Evolutionary conservation across 2,113 vertebrate species (phyloP), one percentile per base, ranked within the genome.

Genomic region (Psittacula cyanocephala): DNA sequence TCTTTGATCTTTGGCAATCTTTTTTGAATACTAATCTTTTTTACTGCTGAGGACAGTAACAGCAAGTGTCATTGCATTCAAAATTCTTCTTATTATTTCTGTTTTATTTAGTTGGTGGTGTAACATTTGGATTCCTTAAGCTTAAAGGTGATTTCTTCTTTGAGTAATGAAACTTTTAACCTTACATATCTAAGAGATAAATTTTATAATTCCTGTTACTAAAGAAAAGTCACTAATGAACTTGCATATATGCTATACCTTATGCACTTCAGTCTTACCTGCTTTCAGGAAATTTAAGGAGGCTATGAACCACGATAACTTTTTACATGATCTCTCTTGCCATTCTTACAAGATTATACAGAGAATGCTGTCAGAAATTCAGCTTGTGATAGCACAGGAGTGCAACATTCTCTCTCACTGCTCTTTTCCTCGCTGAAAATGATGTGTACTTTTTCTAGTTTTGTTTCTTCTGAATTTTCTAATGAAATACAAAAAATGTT

Each of bases 401-500:
- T n/a, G 29, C 14, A 88, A 22, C 17, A 20, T 50, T 65, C 29
- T 29, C 4, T 68, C 16, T 67, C 0, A 0, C 11, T 67, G 6
- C 9, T 70, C 5, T 78, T 59, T 91, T 86, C 35, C 44, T 87
- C 13, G 15, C 33, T 86, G 41, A 23, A 85, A 74, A 5, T 53
- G 43, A 35, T 0, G 3, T 71, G 13, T 47, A 20, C 3, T 31
- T 82, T 76, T 75, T 59, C 22, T 35, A 12, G 6, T 31, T 59
- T 46, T 49, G 1, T 3, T 55, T 89, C 77, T 82, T 47, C 44
- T 52, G 28, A 62, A 69, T 27, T 44, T 5, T 68, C n/a, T 50
- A 72, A 44, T 60, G 39, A 71, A 88, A 65, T 9, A 18, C 9
- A 70, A 62, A 44, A 19, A n/a, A 25, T 35, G 3, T 23, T 39